Evolutionary conservation across 2,888 invertebrate genomes (phyloP).

Genomic region (Eumacrocentrus americanus): DNA sequence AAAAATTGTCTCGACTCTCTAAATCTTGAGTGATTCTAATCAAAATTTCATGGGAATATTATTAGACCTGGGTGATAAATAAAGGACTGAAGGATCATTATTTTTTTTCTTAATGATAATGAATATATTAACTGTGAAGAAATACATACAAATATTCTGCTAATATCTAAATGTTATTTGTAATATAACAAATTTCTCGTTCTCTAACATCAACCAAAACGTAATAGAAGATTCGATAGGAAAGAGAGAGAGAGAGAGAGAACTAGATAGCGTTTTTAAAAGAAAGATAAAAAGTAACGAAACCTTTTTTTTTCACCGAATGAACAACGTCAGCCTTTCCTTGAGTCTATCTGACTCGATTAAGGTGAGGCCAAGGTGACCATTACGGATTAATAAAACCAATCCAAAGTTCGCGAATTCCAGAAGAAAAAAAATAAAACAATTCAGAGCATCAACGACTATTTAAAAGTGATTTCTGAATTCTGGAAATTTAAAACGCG

Average conservation of each 20-base stretch:
- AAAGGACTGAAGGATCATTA: no score
- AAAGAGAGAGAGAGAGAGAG: not conserved
- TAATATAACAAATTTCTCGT: not conserved
- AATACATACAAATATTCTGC: not conserved
- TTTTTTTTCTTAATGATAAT: not conserved
- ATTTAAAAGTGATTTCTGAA: not conserved
- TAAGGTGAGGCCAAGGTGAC: conserved; percentile 61
- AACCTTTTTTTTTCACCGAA: conserved; percentile 34
- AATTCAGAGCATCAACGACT: conserved; percentile 10
- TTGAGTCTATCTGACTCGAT: conserved; percentile 45
- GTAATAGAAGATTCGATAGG: not conserved
- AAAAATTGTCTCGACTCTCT: no score
- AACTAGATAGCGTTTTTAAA: not conserved
- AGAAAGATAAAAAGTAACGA: not conserved
- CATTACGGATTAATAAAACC: conserved; percentile 43
- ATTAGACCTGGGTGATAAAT: no score
- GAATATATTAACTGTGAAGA: not conserved
- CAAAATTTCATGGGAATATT: no score
- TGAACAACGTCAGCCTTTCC: conserved; percentile 61
- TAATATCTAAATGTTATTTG: not conserved
- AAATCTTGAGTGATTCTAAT: no score
- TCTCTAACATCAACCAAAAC: not conserved
- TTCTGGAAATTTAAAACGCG: not conserved
- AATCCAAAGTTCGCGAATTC: conserved; percentile 13
- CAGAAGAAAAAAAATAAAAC: conserved; percentile 21